Evolutionary conservation across 2,888 invertebrate species (phyloP), one percentile per base, ranked within the genome.

Genomic region (Chorisops tibialis): DNA sequence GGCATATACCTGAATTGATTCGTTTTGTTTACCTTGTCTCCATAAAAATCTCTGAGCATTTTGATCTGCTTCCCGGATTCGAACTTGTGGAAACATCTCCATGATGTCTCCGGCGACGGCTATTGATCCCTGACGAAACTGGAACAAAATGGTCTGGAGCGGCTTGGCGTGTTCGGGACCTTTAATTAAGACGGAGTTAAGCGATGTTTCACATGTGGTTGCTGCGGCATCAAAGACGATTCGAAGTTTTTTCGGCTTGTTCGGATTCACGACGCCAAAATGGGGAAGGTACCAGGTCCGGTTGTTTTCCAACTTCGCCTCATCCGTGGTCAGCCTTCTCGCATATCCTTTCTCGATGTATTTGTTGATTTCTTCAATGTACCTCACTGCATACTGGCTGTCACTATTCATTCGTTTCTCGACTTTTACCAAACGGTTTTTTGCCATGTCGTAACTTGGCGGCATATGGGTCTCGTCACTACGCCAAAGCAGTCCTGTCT

Each of bases 91-190:
- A n/a, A 45, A 45, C 45, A 45, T 45, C 11, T 45, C 45, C 45
- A 45, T 16, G 19, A 45, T 45, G 19, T 45, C 45, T 45, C 45
- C 18, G 1, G 45, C 45, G 16, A 45, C 45, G 16, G 45, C 45
- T 45, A 45, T 45, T 5, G 19, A 18, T 45, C 4, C 45, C 19
- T 45, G 45, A 5, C 45, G 45, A 45, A 45, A 45, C 19, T 24
- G n/a, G 61, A 72, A 66, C 1, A 74, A 12, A 0, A 73, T 68
- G 0, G 66, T 67, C 0, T 67, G 22, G 2, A 74, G 39, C 1
- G 70, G 64, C 12, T 69, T 65, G 2, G 71, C 64, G 0, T 72
- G 37, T n/a, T 22, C 48, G n/a, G 48, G 24, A 11, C 48, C 48
- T 16, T 48, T 48, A 3, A 48, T 4, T 16, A 48, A 48, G 24